phyloP scores from a whole-genome alignment of 2,888 invertebrate species.

The Dryobota labecula region DNA sequence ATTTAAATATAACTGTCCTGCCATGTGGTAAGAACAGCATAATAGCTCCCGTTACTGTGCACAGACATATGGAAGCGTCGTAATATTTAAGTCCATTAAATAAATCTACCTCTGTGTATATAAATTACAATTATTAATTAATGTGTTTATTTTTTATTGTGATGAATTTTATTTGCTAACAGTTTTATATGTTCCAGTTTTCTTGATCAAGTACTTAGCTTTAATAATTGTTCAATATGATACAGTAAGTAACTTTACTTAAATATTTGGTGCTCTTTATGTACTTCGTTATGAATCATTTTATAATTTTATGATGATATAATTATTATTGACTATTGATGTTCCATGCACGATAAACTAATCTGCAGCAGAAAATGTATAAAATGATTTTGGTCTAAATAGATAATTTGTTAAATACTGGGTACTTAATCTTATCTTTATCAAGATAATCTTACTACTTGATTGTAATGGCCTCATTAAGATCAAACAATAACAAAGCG shows the following conservation, averaged over 20 bases:
- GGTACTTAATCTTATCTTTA: conserved; percentile 66
- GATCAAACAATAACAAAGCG: conserved; percentile 36
- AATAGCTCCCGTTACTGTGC: conserved; percentile 97
- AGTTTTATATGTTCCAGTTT: conserved; percentile 47
- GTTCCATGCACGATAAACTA: conserved; percentile 53
- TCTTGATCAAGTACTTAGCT: conserved; percentile 60
- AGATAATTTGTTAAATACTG: conserved; percentile 59
- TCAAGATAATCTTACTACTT: conserved; percentile 59
- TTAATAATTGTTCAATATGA: conserved; percentile 51
- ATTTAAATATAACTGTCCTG: conserved; percentile 86
- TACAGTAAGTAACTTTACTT: conserved; percentile 56
- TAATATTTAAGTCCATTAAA: conserved; percentile 75
- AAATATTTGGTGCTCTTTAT: conserved; percentile 67
- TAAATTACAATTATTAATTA: conserved; percentile 55
- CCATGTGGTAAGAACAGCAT: conserved; percentile 91
- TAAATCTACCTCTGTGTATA: conserved; percentile 80
- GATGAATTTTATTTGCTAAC: conserved; percentile 62
- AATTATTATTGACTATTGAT: conserved; percentile 54
- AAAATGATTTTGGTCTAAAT: conserved; percentile 49
- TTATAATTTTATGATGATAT: conserved; percentile 45
- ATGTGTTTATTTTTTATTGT: conserved; percentile 63
- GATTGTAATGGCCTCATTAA: conserved; percentile 57
- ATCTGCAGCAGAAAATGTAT: conserved; percentile 37
- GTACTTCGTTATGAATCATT: conserved; percentile 57
- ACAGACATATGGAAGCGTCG: conserved; percentile 96